Evolutionary conservation across 1,140 invertebrate species (phyloP).

Genomic region (Mamestra configurata): DNA sequence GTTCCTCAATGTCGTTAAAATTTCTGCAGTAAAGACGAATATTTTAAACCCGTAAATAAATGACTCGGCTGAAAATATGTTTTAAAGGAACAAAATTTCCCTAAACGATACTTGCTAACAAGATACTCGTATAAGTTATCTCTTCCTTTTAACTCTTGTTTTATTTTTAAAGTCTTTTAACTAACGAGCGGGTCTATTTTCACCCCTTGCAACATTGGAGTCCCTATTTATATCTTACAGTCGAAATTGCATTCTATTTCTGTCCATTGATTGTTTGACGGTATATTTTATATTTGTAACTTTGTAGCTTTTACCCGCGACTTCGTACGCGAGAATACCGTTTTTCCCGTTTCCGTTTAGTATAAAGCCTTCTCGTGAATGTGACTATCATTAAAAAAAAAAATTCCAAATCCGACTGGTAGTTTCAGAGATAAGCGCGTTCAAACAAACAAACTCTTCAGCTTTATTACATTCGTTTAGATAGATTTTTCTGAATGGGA

Average conservation of each 20-base stretch:
- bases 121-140: conserved; percentile 36
- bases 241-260: conserved; percentile 66
- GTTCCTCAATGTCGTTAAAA: no score
- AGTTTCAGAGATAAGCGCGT: no score
- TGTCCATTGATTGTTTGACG: conserved; percentile 60
- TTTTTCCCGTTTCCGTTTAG: no score
- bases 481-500: conserved; percentile 56
- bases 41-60: neutral
- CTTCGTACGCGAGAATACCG: no score
- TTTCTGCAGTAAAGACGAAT: neutral
- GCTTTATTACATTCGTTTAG: no score
- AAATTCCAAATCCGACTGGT: no score
- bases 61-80: neutral
- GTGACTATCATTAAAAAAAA: no score
- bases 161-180: conserved; percentile 42
- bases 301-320: no score
- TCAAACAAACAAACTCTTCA: no score
- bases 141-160: conserved; percentile 23
- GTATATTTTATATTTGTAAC: conserved; percentile 55
- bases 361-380: no score
- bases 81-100: conserved; percentile 21
- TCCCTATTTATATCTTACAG: conserved; percentile 62
- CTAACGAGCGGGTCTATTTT: conserved; percentile 57
- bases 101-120: conserved; percentile 38
- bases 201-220: conserved; percentile 45